These are phyloP conservation scores for Deilephila elpenor DNA, from an alignment of 2,888 invertebrate genomes.

Conservation along the genomic window DNA sequence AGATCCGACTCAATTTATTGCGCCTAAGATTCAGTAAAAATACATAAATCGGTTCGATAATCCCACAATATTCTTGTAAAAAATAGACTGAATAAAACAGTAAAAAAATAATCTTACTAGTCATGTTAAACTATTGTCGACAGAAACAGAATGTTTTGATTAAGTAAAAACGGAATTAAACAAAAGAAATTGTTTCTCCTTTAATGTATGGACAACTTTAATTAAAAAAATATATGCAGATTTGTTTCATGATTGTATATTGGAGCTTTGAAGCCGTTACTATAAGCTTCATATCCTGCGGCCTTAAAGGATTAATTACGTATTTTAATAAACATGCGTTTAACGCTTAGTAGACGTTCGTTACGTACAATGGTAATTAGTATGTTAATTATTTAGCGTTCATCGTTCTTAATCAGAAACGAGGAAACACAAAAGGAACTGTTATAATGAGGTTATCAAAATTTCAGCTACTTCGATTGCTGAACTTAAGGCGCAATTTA, in stretches of 20 bases:
- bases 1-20: not conserved
- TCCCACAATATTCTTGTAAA: not conserved
- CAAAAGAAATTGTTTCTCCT: not conserved
- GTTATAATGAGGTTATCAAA: not conserved
- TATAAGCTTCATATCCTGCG: not conserved
- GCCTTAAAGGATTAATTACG: slow-evolving; percentile 15
- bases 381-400: slow-evolving; percentile 7
- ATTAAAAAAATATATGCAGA: slow-evolving; percentile 2
- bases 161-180: not conserved
- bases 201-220: slow-evolving; percentile 10
- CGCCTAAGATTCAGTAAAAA: too few species aligned
- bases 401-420: slow-evolving; percentile 5
- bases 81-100: not conserved
- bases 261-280: slow-evolving; percentile 5
- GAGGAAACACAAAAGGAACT: slow-evolving; percentile 2
- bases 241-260: not conserved
- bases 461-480: not conserved
- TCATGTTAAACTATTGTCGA: not conserved
- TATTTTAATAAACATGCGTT: slow-evolving; percentile 20
- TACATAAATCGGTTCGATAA: too few species aligned
- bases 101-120: not conserved
- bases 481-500: not conserved
- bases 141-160: not conserved
- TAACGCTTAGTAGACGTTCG: not conserved
- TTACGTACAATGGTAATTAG: slow-evolving; percentile 7